Percentiles rank a stretch among this genome's conserved stretches.
These are phyloP conservation scores for Bujurquina vittata DNA, from an alignment of 2,113 vertebrate genomes.

Conservation along the genomic window DNA sequence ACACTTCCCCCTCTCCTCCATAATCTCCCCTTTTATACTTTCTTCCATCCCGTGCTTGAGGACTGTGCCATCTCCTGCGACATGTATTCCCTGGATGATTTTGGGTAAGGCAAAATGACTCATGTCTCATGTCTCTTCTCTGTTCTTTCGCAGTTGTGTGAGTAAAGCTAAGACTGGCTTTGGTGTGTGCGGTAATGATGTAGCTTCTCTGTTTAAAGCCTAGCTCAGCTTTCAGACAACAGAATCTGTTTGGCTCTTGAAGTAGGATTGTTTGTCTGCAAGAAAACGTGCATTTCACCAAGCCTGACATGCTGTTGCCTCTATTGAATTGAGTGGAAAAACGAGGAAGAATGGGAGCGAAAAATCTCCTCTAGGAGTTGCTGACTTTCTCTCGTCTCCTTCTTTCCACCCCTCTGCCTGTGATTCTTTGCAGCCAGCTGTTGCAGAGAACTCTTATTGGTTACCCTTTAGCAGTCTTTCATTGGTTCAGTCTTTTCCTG, in stretches of 20 bases:
- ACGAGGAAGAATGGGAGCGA: constrained; percentile 19
- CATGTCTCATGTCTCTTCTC: constrained; percentile 26
- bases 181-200: constrained; percentile 16
- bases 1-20: constrained; percentile 61
- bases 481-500: constrained; percentile 57
- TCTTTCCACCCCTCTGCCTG: constrained; percentile 52
- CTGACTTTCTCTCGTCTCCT: constrained; percentile 46
- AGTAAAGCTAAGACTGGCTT: constrained; percentile 8
- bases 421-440: constrained; percentile 68
- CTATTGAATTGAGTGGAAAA: constrained; percentile 6
- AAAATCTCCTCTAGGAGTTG: constrained; percentile 49
- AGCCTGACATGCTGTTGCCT: constrained; percentile 17
- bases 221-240: constrained; percentile 46
- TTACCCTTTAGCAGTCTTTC: constrained; percentile 51
- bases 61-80: constrained; percentile 30
- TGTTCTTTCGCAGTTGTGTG: constrained; percentile 3
- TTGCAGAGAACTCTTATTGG: constrained; percentile 60
- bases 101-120: constrained; percentile 69
- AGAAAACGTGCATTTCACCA: not conserved
- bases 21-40: constrained; percentile 64
- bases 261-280: constrained; percentile 17
- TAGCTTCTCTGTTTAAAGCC: constrained; percentile 43
- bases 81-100: constrained; percentile 79
- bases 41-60: constrained; percentile 48
- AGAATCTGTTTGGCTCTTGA: constrained; percentile 34